Evolutionary conservation across 1,140 invertebrate genomes (phyloP), one percentile per base, ranked within the genome.

Genomic region (Caenorhabditis tropicalis): DNA sequence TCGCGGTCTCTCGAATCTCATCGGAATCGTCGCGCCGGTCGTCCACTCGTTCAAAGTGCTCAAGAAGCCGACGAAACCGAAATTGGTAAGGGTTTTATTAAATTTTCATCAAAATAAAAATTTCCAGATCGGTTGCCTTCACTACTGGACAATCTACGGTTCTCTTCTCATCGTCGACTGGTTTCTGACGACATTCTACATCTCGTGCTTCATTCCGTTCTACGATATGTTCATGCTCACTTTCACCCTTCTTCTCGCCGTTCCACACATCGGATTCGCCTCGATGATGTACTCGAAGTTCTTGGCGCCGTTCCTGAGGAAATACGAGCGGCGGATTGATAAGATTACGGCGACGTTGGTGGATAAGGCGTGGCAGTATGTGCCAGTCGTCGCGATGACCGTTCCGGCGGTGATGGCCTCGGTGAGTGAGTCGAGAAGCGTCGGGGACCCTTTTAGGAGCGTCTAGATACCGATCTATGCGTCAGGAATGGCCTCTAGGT

Each of bases 161-260:
- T 43, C 65, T 24, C 43, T 74, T 29, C 65, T 74, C 19, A 46
- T 74, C 4, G 12, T 10, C 21, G 65, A 74, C 9, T 74, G 65
- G 65, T 74, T 39, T 29, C 65, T 74, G 6, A 74, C 6, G n/a
- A 74, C 65, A 7, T 74, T 74, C 65, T 74, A 21, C 21, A 24
- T 74, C 33, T 74, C 65, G 1, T 74, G 65, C n/a, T 43, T 74
- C 65, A 74, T 74, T 74, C 65, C 65, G n/a, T 74, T 74, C 65
- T 74, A 74, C 36, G 65, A 74, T 24, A 21, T 74, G 21, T 74
- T 74, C 36, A 12, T 39, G 6, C 36, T 74, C 36, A 36, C 65
- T 12, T 74, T 74, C 65, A 46, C n/a, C 27, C n/a, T 46, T 21
- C 65, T 74, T n/a, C n/a, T 74, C 36, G 12, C 65, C 7, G n/a